phyloP scores from a whole-genome alignment of 2,888 invertebrate species.

The Conomelus anceps region DNA sequence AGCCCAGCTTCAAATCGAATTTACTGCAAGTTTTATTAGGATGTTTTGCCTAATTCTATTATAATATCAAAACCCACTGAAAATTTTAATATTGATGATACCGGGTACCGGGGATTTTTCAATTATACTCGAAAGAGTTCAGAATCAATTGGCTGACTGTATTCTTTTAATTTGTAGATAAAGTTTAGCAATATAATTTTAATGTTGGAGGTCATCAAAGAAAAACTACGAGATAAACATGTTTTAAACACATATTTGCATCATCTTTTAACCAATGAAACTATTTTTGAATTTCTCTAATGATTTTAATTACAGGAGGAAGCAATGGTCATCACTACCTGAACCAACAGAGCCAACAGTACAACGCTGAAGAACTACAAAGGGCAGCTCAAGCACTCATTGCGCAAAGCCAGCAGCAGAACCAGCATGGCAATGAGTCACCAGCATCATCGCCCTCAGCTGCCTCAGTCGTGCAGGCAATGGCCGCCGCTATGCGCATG shows the following conservation, averaged over 20 bases:
- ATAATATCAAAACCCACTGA: too few relatives aligned
- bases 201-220: too few relatives aligned
- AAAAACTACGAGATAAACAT: too few relatives aligned
- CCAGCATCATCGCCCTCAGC: conserved; percentile 46
- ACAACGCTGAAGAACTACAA: conserved; percentile 37
- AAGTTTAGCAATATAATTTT: too few relatives aligned
- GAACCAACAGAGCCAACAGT: conserved; percentile 35
- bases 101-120: too few relatives aligned
- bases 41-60: too few relatives aligned
- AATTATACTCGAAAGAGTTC: too few relatives aligned
- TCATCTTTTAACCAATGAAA: neutral
- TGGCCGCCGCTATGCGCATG: conserved; percentile 66
- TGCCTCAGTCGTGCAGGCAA: conserved; percentile 61
- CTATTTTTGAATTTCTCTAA: neutral
- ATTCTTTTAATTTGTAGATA: too few relatives aligned
- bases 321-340: conserved; percentile 34
- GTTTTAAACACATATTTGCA: neutral
- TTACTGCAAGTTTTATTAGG: too few relatives aligned
- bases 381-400: conserved; percentile 36
- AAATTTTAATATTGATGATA: too few relatives aligned
- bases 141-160: too few relatives aligned
- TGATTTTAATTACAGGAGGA: conserved; percentile 23
- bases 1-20: too few relatives aligned
- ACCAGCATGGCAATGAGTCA: conserved; percentile 38
- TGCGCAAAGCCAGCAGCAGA: conserved; percentile 33